Evolutionary conservation across 1,140 invertebrate genomes (phyloP).

Genomic region (Caerostris darwini): DNA sequence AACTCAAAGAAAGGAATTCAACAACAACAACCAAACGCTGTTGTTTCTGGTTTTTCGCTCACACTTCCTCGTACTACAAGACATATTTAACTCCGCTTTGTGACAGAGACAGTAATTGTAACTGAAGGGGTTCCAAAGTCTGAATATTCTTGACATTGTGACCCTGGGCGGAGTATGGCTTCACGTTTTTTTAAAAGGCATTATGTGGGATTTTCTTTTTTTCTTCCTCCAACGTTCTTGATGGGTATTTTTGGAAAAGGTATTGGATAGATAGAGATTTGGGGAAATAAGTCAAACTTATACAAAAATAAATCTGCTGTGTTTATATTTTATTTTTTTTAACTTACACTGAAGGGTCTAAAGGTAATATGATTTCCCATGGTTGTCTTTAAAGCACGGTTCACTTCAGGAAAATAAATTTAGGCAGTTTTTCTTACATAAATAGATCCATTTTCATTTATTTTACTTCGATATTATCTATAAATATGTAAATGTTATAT

Average conservation of each 20-base stretch:
- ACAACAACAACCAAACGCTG: background rate
- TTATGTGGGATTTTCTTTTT: background rate
- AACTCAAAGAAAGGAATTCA: background rate
- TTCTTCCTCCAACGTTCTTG: background rate
- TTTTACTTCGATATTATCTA: no score
- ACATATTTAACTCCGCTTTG: slow-evolving; percentile 25
- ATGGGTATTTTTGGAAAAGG: slow-evolving; percentile 15
- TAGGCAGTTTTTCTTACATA: no score
- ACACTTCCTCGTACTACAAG: slow-evolving; percentile 14
- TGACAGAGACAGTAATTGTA: slow-evolving; percentile 15
- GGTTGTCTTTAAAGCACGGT: no score
- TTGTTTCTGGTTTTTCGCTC: background rate
- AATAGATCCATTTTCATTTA: no score
- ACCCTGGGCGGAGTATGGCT: background rate
- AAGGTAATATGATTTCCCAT: no score
- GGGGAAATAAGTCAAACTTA: background rate
- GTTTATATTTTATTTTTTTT: background rate
- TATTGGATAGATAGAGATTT: background rate
- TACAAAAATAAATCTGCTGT: background rate
- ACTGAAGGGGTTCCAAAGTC: slow-evolving; percentile 18
- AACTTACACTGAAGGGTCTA: background rate
- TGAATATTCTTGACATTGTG: background rate
- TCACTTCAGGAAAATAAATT: no score
- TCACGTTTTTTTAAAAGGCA: background rate
- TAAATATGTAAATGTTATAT: no score